These are phyloP conservation scores for Zaprionus gabonicus DNA, from an alignment of 1,140 invertebrate species.

Conservation along the genomic window DNA sequence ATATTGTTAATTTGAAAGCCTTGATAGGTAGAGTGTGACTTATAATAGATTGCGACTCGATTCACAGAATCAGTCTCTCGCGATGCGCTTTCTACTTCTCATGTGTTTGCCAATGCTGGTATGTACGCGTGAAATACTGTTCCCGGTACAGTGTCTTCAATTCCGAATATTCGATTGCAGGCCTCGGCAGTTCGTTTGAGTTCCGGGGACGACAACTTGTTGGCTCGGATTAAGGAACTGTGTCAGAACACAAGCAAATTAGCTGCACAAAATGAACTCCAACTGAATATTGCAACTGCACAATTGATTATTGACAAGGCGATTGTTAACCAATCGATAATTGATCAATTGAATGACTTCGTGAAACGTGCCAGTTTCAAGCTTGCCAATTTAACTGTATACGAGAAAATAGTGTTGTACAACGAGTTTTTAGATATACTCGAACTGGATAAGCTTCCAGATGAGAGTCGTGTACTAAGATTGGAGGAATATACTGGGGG, in stretches of 20 bases:
- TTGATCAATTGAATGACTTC: not conserved
- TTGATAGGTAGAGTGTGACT: not conserved
- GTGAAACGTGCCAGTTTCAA: not conserved
- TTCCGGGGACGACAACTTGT: not conserved
- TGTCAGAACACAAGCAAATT: not conserved
- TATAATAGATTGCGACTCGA: not conserved
- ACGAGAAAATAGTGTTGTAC: not conserved
- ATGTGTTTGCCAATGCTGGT: not conserved
- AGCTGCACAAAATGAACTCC: not conserved
- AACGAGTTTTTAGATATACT: not conserved
- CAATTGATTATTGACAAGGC: not conserved
- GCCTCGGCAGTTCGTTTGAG: not conserved
- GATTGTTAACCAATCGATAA: not conserved
- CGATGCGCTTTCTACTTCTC: not conserved
- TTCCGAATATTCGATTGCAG: not conserved
- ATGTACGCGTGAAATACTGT: not conserved
- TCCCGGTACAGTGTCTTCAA: not conserved
- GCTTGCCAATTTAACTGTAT: not conserved
- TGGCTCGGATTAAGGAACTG: not conserved
- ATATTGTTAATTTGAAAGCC: not conserved
- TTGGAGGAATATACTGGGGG: not conserved
- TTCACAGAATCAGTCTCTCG: not conserved
- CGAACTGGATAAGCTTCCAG: not conserved
- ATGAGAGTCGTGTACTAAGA: not conserved
- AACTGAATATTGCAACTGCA: not conserved